Conservation (phyloP, 1,140 invertebrate species). For the Mamestra configurata region DNA sequence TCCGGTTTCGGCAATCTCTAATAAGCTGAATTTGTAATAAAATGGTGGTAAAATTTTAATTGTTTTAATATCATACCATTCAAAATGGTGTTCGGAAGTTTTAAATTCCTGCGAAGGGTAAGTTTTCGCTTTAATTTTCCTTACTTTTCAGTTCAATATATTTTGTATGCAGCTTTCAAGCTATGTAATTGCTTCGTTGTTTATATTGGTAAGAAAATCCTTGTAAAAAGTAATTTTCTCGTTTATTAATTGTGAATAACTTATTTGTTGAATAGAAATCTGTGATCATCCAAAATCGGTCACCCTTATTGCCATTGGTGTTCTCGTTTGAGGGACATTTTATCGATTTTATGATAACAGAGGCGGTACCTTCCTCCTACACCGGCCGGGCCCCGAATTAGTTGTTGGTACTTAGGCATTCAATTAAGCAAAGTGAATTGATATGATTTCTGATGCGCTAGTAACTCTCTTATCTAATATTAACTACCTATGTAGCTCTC, state of each 20-base stretch:
- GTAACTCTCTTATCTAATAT: neutral
- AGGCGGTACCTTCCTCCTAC: too few species aligned
- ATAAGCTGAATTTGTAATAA: conserved; percentile 38
- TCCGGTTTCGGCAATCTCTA: conserved; percentile 55
- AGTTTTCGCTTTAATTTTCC: conserved; percentile 47
- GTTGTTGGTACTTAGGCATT: neutral
- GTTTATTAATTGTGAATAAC: neutral
- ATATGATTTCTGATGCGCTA: neutral
- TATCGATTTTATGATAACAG: conserved; percentile 20
- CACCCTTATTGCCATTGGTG: neutral
- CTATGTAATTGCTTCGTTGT: neutral
- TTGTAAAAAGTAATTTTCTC: neutral
- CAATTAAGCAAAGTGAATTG: conserved; percentile 19
- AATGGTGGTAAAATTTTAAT: conserved; percentile 42
- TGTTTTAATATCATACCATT: conserved; percentile 49
- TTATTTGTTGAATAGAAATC: neutral
- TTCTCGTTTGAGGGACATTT: neutral
- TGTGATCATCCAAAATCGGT: neutral
- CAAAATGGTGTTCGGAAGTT: conserved; percentile 57
- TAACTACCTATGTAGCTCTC: too few species aligned
- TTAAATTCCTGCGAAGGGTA: conserved; percentile 61
- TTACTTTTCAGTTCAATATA: neutral
- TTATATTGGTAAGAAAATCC: neutral
- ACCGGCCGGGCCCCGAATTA: neutral
- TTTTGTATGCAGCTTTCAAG: neutral